Base-by-base conservation (phyloP, 2,888 invertebrate species). In the Gastracanthus pulcherrimus region DNA sequence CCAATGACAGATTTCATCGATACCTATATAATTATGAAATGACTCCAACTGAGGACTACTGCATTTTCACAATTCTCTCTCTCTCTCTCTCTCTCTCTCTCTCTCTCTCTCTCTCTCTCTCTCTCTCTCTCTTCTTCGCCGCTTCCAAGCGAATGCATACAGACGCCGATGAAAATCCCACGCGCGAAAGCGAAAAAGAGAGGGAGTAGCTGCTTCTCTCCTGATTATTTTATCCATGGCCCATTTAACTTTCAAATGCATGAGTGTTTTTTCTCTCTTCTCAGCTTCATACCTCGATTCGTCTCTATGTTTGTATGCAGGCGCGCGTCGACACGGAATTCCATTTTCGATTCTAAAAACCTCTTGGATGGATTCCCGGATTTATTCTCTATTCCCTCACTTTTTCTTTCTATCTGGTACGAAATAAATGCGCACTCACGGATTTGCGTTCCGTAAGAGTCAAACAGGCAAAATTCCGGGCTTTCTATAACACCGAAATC, bases 161-260 rank as follows among this genome's bases (percentile, higher is more conserved):
- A 62, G 62, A 66, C 29, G 13, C 45, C 13, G 55, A 16, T 29
- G 34, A 13, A 34, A 34, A n/a, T n/a, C n/a, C n/a, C 45, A 13
- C 45, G 31, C 19, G 64, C 26, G 19, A 16, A 69, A 26, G 16
- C 55, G 36, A 55, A 48, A 81, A 13, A 55, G 19, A n/a, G 55
- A 71, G 51, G 70, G 48, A 80, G 82, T 62, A 83, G 76, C 83
- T 84, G 76, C 81, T 83, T 74, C 45, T 36, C 45, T 62, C 80
- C 78, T 87, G 86, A 86, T 89, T 87, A 87, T 88, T 89, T 87
- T 88, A 88, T 87, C 84, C 86, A 87, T 85, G 86, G 85, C 80
- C 86, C 86, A 87, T 88, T 88, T 89, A 89, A 88, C 87, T 88
- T 86, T 86, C 86, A 86, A 88, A 88, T 86, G 86, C 83, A 82